Percentiles rank a stretch among this genome's conserved stretches.
These are phyloP conservation scores for Paragorgia papillata DNA, from an alignment of 92 coral and sea anemone genomes.

Conservation along the genomic window DNA sequence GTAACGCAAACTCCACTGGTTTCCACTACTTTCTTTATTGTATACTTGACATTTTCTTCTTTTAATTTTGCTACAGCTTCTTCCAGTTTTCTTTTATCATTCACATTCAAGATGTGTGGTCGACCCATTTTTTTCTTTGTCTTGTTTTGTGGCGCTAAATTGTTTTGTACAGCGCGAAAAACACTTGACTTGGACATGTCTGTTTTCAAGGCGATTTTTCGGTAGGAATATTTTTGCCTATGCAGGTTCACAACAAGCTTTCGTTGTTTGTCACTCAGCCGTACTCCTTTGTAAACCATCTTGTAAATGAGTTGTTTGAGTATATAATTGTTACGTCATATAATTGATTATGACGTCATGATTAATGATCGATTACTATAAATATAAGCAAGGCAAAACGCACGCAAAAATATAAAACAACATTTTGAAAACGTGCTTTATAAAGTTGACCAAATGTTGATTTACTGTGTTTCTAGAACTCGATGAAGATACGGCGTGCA, in stretches of 20 bases:
- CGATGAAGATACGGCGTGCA: too few species aligned
- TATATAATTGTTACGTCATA: background rate
- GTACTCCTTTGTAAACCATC: constrained; percentile 6
- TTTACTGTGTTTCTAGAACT: too few species aligned
- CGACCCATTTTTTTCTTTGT: background rate
- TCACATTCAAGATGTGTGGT: background rate
- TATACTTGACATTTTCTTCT: background rate
- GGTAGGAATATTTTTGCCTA: background rate
- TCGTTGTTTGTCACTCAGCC: background rate
- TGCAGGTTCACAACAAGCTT: background rate
- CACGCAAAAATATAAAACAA: too few species aligned
- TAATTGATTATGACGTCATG: background rate
- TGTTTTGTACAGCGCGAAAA: background rate
- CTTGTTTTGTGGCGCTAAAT: background rate
- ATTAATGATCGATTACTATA: too few species aligned
- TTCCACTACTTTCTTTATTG: background rate
- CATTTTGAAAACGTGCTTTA: too few species aligned
- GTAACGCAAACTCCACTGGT: background rate
- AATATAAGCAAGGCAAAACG: too few species aligned
- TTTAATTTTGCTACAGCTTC: background rate
- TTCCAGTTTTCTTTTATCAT: background rate
- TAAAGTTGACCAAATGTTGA: too few species aligned
- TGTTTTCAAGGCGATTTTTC: background rate
- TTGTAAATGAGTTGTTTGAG: background rate
- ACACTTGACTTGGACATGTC: background rate